Evolutionary conservation across 2,797 vertebrate species (phyloP).

Genomic region (Meriones psammophilus): DNA sequence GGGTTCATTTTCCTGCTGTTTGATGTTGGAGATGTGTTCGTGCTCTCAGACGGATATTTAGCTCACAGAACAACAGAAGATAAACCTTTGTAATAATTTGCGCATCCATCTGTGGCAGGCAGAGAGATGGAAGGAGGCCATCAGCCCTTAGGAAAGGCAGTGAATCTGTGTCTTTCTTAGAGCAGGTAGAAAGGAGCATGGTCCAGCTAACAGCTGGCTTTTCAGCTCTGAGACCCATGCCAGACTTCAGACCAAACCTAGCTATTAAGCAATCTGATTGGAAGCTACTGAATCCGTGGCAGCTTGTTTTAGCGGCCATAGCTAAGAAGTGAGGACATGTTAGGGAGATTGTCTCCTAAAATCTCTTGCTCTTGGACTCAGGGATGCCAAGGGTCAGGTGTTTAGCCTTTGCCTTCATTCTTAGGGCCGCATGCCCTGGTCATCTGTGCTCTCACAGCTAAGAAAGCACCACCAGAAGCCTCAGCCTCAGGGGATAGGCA

Average conservation of each 20-base stretch:
- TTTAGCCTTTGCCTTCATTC: background rate
- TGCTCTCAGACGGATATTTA: background rate
- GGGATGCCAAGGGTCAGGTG: background rate
- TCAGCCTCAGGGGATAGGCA: background rate
- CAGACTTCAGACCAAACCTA: background rate
- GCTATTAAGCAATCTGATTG: background rate
- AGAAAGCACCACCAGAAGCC: background rate
- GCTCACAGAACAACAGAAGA: background rate
- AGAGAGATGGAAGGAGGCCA: background rate
- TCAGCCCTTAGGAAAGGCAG: background rate
- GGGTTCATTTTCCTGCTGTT: background rate
- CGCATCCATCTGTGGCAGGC: background rate
- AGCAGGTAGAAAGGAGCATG: background rate
- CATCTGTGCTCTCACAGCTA: background rate
- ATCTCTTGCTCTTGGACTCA: background rate
- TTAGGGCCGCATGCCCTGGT: background rate
- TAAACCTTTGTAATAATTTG: background rate
- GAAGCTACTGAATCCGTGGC: background rate
- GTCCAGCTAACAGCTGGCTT: background rate
- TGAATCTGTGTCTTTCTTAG: background rate
- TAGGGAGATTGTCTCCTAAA: background rate
- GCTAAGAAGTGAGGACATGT: background rate
- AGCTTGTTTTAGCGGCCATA: background rate
- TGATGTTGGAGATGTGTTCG: background rate
- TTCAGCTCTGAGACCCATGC: background rate